phyloP scores from a whole-genome alignment of 2,797 vertebrate species.

The Anguilla pacifica region DNA sequence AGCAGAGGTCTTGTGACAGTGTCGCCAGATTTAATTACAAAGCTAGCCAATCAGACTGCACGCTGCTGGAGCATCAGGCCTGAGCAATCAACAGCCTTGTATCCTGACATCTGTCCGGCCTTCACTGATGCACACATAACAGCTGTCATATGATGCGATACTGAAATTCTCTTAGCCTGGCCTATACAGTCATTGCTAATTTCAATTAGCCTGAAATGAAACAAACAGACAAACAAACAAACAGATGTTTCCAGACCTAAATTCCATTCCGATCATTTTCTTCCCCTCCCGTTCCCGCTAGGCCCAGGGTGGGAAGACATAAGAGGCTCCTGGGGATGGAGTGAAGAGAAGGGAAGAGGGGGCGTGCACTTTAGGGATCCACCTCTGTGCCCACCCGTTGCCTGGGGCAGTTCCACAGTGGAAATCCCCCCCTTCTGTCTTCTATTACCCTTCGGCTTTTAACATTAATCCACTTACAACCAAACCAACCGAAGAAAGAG shows the following conservation, averaged over 20 bases:
- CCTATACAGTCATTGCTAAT: not conserved
- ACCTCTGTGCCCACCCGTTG: not conserved
- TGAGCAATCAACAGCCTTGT: not conserved
- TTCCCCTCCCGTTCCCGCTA: not conserved
- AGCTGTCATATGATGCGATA: not conserved
- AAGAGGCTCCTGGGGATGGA: not conserved
- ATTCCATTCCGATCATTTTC: not conserved
- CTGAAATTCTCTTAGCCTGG: not conserved
- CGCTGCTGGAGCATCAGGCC: not conserved
- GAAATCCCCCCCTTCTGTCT: not conserved
- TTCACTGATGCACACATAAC: not conserved
- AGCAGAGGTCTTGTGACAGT: not conserved
- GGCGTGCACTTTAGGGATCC: not conserved
- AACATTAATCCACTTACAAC: not conserved
- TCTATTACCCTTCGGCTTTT: not conserved
- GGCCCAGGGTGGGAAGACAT: not conserved
- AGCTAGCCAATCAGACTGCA: not conserved
- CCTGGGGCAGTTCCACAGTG: not conserved
- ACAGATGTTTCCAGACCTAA: not conserved
- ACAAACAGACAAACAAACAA: constrained; percentile 12
- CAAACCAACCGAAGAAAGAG: not conserved
- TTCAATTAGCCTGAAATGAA: not conserved
- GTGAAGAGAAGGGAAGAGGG: not conserved
- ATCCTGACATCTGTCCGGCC: not conserved
- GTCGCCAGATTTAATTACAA: constrained; percentile 2